Evolutionary conservation across 2,888 invertebrate species (phyloP).

Genomic region (Villa cingulata): DNA sequence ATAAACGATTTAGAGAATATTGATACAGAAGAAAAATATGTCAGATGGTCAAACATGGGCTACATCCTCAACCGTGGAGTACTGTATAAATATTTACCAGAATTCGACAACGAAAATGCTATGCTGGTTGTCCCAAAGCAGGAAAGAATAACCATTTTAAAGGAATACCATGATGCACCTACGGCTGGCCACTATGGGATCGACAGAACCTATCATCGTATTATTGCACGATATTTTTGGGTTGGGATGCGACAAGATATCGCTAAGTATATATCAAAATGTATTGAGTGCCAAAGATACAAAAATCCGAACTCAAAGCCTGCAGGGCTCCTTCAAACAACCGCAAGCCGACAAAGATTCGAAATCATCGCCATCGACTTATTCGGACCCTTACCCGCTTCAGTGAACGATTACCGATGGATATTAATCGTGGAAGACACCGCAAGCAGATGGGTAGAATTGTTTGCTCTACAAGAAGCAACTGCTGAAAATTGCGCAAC

Average conservation of each 20-base stretch:
- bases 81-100: conserved; percentile 8
- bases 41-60: not conserved
- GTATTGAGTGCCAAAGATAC: conserved; percentile 23
- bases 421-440: conserved; percentile 21
- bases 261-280: conserved; percentile 17
- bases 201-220: no score
- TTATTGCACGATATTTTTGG: conserved; percentile 17
- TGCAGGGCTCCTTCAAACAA: conserved; percentile 19
- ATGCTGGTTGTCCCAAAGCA: conserved; percentile 10
- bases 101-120: conserved; percentile 4
- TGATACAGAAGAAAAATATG: not conserved
- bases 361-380: no score
- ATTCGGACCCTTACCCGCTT: conserved; percentile 12
- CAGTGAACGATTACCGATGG: conserved; percentile 17
- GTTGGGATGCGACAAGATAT: conserved; percentile 19
- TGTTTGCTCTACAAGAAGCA: conserved; percentile 19
- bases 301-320: conserved; percentile 24
- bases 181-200: no score
- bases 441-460: no score
- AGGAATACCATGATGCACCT: conserved; percentile 11
- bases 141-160: conserved; percentile 10
- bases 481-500: conserved; percentile 21
- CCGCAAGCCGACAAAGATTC: conserved; percentile 13
- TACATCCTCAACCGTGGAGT: conserved; percentile 7
- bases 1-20: not conserved